A percentile compares a stretch with the other conserved stretches of the same genome.
phyloP scores from a whole-genome alignment of 2,113 vertebrate species.

The Silurus meridionalis region DNA sequence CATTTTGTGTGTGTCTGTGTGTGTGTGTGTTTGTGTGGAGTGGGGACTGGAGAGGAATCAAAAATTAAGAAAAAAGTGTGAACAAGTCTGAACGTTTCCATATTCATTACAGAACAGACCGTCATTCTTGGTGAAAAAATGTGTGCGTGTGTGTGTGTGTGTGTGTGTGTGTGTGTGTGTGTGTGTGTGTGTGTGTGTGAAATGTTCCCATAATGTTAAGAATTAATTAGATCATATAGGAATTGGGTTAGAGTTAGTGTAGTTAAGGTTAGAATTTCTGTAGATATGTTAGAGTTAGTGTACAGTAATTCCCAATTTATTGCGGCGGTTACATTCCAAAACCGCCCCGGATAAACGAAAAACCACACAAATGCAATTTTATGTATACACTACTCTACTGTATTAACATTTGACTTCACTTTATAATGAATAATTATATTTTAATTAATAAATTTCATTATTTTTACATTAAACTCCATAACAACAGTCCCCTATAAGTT shows the following conservation, averaged over 20 bases:
- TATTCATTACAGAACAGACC: neutral
- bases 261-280: neutral
- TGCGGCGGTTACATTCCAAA: too few species aligned
- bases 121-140: neutral
- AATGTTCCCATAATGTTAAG: neutral
- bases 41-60: neutral
- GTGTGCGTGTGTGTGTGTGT: neutral
- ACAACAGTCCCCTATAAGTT: too few species aligned
- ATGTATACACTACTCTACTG: too few species aligned
- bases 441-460: too few species aligned
- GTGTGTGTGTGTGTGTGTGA: neutral
- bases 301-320: too few species aligned
- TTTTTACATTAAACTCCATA: too few species aligned
- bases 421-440: too few species aligned
- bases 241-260: too few species aligned
- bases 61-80: conserved; percentile 2
- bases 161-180: neutral
- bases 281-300: too few species aligned
- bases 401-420: too few species aligned
- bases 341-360: too few species aligned
- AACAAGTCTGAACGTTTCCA: neutral
- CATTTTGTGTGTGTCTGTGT: neutral
- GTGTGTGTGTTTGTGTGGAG: neutral
- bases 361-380: too few species aligned
- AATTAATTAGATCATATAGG: neutral